Evolutionary conservation across 2,113 vertebrate genomes (phyloP).

Genomic region (Dasypus novemcinctus): DNA sequence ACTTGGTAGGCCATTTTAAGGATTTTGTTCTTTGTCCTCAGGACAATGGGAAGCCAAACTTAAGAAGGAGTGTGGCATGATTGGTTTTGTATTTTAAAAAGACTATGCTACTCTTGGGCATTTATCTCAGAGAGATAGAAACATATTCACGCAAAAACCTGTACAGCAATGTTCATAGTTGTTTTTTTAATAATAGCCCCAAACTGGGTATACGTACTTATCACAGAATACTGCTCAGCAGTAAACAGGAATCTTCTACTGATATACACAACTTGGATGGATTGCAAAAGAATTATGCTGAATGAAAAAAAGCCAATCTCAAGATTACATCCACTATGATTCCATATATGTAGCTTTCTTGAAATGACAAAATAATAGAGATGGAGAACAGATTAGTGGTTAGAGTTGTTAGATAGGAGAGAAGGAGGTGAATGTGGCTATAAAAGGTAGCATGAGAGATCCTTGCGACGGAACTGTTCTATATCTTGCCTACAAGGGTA

Average conservation of each 20-base stretch:
- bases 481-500: not conserved
- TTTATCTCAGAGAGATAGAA: constrained; percentile 17
- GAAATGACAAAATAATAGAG: not conserved
- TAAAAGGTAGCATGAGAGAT: not conserved
- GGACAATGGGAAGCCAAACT: not conserved
- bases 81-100: not conserved
- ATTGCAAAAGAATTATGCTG: not conserved
- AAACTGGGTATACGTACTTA: not conserved
- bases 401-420: not conserved
- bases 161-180: not conserved
- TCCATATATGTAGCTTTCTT: not conserved
- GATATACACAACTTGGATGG: not conserved
- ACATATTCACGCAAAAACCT: not conserved
- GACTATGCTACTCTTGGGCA: not conserved
- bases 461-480: not conserved
- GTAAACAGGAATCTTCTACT: not conserved
- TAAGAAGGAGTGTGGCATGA: not conserved
- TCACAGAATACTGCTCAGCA: not conserved
- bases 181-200: not conserved
- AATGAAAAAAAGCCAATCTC: constrained; percentile 28
- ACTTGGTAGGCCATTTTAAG: not conserved
- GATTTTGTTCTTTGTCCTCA: not conserved
- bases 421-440: not conserved
- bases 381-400: not conserved
- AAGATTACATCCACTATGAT: not conserved